A percentile compares a stretch with the other conserved stretches of the same genome.
phyloP scores from a whole-genome alignment of 2,888 invertebrate species.

The Selenia dentaria region DNA sequence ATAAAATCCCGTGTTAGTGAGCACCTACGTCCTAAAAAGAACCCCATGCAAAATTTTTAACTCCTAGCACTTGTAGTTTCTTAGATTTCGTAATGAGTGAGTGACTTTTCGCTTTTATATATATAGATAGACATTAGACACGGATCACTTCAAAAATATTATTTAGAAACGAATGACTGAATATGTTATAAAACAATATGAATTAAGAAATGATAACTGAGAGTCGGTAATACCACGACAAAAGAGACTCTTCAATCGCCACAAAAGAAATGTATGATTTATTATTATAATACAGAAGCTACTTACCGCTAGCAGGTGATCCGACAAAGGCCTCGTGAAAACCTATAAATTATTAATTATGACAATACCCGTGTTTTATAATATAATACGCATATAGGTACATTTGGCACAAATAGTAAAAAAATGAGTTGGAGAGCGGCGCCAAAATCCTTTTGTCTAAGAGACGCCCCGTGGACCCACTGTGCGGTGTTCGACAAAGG shows the following conservation, averaged over 20 bases:
- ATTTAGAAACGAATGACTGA: no score
- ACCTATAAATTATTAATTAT: constrained; percentile 83
- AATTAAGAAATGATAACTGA: no score
- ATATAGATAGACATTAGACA: no score
- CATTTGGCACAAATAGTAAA: constrained; percentile 57
- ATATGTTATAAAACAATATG: no score
- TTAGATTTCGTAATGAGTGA: no score
- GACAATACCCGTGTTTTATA: constrained; percentile 62
- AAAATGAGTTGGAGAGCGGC: constrained; percentile 71
- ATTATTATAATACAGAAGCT: constrained; percentile 72
- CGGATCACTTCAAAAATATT: no score
- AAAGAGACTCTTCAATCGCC: background rate
- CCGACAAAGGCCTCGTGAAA: constrained; percentile 66
- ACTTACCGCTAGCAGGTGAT: constrained; percentile 66
- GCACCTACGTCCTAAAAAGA: no score
- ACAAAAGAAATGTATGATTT: constrained; percentile 56
- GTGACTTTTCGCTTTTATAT: no score
- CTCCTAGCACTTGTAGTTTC: no score
- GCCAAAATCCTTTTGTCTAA: constrained; percentile 79
- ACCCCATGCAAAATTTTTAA: no score
- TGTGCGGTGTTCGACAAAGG: constrained; percentile 61
- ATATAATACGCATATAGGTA: constrained; percentile 57
- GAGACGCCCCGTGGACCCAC: constrained; percentile 68
- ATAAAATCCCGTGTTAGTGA: no score
- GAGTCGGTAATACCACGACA: background rate